Conservation (phyloP, 2,113 vertebrate genomes). For the Tretioscincus oriximinensis region DNA sequence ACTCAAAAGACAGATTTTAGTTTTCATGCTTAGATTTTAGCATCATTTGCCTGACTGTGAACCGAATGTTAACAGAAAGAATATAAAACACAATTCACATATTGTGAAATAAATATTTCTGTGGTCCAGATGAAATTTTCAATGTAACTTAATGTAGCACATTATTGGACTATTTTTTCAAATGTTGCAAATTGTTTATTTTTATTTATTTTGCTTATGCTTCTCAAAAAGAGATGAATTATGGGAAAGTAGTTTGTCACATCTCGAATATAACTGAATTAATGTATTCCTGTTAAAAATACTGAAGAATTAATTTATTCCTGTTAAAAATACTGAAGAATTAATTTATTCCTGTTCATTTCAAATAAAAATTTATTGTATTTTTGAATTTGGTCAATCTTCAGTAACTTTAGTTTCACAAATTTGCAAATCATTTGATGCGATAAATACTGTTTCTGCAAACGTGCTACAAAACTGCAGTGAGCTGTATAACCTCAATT, state of each 20-base stretch:
- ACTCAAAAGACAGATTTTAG: background rate
- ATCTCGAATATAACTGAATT: background rate
- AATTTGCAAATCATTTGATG: background rate
- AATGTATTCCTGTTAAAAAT: too few species aligned
- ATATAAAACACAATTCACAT: background rate
- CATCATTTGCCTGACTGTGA: background rate
- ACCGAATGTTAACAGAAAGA: background rate
- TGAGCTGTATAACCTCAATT: background rate
- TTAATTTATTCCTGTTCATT: too few species aligned
- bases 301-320: too few species aligned
- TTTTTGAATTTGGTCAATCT: background rate
- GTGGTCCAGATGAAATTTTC: conserved; percentile 5
- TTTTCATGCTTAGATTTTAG: background rate
- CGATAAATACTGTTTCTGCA: background rate
- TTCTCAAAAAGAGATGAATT: background rate
- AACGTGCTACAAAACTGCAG: background rate
- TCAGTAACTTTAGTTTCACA: background rate
- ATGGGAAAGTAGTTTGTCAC: background rate
- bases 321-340: background rate
- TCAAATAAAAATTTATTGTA: background rate
- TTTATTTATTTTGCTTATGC: conserved; percentile 3
- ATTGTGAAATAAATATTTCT: background rate
- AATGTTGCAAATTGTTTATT: background rate
- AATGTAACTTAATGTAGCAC: background rate
- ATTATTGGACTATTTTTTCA: conserved; percentile 22